Percentiles rank a stretch among this genome's conserved stretches.
These are phyloP conservation scores for Trematocara nigrifrons DNA, from an alignment of 2,113 vertebrate species.

Conservation along the genomic window DNA sequence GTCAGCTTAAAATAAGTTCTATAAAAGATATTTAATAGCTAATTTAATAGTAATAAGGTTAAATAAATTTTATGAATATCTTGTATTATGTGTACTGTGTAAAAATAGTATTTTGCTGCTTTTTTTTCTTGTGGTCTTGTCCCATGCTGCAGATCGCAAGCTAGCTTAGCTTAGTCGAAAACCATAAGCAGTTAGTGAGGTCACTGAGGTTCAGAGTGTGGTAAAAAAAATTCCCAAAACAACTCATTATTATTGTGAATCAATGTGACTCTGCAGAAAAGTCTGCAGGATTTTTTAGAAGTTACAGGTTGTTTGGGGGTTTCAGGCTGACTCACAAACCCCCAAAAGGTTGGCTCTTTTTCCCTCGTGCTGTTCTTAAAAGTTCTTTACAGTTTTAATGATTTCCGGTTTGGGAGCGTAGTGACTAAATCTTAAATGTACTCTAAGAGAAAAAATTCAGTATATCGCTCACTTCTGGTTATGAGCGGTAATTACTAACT, in stretches of 20 bases:
- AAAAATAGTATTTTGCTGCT: neutral
- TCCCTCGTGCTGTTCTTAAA: neutral
- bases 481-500: neutral
- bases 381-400: neutral
- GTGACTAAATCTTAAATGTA: neutral
- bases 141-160: fast-evolving
- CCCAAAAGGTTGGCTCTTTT: neutral
- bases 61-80: neutral
- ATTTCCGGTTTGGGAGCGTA: fast-evolving
- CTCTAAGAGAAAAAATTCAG: neutral
- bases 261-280: neutral
- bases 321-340: neutral
- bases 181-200: neutral
- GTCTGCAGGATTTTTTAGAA: neutral
- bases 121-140: neutral
- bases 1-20: neutral
- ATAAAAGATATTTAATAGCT: neutral
- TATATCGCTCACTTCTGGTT: neutral
- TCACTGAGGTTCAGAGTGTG: neutral
- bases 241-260: neutral
- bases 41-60: neutral
- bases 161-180: neutral
- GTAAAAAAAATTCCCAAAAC: neutral
- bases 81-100: neutral
- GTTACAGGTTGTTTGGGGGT: neutral